phyloP scores from a whole-genome alignment of 1,140 invertebrate species.

The Drosophila orosa region DNA sequence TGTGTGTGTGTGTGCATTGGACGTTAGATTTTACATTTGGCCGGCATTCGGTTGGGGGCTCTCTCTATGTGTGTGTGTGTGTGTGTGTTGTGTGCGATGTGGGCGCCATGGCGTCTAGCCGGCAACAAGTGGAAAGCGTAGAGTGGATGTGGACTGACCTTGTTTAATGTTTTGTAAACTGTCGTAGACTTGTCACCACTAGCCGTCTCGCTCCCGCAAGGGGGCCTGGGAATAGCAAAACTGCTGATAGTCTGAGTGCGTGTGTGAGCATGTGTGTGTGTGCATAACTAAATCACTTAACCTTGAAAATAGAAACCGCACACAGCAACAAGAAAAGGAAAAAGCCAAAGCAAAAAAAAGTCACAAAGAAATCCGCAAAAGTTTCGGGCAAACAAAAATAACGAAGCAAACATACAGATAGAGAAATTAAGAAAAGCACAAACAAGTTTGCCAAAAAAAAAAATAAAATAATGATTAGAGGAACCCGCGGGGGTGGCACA shows the following conservation, averaged over 20 bases:
- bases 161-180: slow-evolving; percentile 63
- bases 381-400: slow-evolving; percentile 43
- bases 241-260: slow-evolving; percentile 12
- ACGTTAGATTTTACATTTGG: slow-evolving; percentile 80
- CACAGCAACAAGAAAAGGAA: slow-evolving; percentile 43
- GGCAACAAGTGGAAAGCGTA: slow-evolving; percentile 66
- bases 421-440: slow-evolving; percentile 17
- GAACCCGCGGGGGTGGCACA: slow-evolving; percentile 20
- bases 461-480: slow-evolving; percentile 18
- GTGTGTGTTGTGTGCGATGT: slow-evolving; percentile 46
- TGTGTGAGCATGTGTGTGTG: slow-evolving; percentile 8
- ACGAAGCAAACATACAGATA: slow-evolving; percentile 21
- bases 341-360: slow-evolving; percentile 38
- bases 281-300: slow-evolving; percentile 71
- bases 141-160: slow-evolving; percentile 50
- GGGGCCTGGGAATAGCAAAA: not conserved
- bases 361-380: slow-evolving; percentile 44
- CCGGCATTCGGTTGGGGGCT: slow-evolving; percentile 49
- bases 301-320: slow-evolving; percentile 80
- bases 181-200: slow-evolving; percentile 43
- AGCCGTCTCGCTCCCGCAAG: not conserved
- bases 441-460: slow-evolving; percentile 36
- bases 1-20: slow-evolving; percentile 17
- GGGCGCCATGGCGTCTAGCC: slow-evolving; percentile 43
- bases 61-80: slow-evolving; percentile 19